phyloP scores from a whole-genome alignment of 2,113 vertebrate species.

The zebrafish (Danio rerio) region DNA sequence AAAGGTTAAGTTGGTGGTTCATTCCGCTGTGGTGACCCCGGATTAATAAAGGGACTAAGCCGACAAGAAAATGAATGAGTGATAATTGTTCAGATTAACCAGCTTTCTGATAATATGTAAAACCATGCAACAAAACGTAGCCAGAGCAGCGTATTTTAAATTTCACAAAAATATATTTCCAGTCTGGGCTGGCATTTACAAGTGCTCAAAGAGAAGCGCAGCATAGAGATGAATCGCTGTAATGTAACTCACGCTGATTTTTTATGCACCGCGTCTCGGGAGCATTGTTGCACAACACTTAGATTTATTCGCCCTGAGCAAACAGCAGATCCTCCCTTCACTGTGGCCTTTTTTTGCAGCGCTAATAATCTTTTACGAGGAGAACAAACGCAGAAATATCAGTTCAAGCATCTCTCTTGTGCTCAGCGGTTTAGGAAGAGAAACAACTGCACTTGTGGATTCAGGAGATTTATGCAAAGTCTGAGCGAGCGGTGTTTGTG shows the following conservation, averaged over 20 bases:
- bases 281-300: neutral
- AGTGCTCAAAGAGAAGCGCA: neutral
- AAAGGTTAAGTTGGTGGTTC: too few species aligned
- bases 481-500: neutral
- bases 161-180: too few species aligned
- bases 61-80: too few species aligned
- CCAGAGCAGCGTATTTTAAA: too few species aligned
- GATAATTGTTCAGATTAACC: too few species aligned
- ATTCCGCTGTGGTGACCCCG: too few species aligned
- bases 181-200: neutral
- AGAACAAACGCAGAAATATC: neutral
- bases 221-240: neutral
- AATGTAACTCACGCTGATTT: conserved; percentile 6
- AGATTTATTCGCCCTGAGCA: neutral
- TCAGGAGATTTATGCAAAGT: too few species aligned
- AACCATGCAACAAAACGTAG: neutral
- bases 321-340: conserved; percentile 21
- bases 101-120: too few species aligned
- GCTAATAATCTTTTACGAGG: neutral
- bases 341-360: conserved; percentile 41
- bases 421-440: neutral
- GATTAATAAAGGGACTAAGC: too few species aligned
- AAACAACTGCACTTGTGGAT: neutral
- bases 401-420: neutral
- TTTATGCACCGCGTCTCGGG: neutral